Evolutionary conservation across 2,888 invertebrate genomes (phyloP).

Genomic region (Sepiola atlantica): DNA sequence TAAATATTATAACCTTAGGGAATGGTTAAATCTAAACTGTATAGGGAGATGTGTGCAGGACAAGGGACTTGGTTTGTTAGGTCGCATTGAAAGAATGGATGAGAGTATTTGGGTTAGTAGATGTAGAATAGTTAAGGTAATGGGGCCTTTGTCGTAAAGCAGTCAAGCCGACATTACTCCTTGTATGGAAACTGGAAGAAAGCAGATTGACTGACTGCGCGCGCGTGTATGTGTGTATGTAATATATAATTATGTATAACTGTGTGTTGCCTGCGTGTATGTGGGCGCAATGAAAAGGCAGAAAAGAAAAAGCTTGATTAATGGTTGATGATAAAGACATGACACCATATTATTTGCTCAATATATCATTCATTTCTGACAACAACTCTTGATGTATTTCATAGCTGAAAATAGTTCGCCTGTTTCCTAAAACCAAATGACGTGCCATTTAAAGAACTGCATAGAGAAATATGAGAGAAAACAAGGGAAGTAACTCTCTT

Average conservation of each 20-base stretch:
- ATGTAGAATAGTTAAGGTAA: no score
- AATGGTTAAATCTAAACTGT: no score
- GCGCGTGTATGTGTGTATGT: background rate
- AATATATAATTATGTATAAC: background rate
- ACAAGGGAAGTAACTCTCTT: background rate
- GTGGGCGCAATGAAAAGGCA: background rate
- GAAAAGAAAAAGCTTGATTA: background rate
- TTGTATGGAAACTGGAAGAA: no score
- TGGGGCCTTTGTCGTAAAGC: no score
- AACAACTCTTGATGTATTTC: constrained; percentile 32
- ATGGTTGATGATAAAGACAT: background rate
- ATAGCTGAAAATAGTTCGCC: background rate
- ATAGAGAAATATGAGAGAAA: background rate
- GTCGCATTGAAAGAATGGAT: no score
- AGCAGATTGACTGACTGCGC: no score
- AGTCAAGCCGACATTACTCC: no score
- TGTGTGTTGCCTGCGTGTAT: background rate
- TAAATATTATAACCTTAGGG: no score
- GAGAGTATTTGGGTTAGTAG: no score
- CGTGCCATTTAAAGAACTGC: background rate
- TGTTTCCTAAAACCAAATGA: background rate
- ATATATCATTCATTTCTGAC: constrained; percentile 32
- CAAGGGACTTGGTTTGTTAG: no score
- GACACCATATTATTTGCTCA: background rate
- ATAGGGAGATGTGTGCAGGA: no score